These are phyloP conservation scores for Mimas tiliae DNA, from an alignment of 2,888 invertebrate species.

Conservation along the genomic window DNA sequence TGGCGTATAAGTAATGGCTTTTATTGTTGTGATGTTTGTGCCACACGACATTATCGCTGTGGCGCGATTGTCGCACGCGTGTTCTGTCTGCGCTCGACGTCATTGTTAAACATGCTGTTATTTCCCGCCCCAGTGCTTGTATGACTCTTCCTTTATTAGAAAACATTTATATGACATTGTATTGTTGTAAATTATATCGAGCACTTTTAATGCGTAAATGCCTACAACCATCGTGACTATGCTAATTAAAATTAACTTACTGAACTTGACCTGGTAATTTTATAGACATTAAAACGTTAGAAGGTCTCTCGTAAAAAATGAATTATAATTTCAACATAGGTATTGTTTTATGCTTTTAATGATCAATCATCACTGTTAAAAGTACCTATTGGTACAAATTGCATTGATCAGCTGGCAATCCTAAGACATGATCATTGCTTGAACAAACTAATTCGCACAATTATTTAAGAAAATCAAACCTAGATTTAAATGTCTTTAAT, in stretches of 20 bases:
- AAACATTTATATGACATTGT: slow-evolving; percentile 39
- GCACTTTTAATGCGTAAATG: no score
- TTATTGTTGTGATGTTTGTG: slow-evolving; percentile 39
- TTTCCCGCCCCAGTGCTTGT: slow-evolving; percentile 55
- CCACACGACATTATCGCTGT: slow-evolving; percentile 50
- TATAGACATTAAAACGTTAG: background rate
- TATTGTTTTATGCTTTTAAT: slow-evolving; percentile 22
- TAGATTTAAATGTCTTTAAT: background rate
- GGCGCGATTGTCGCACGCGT: slow-evolving; percentile 37
- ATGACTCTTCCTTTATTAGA: slow-evolving; percentile 51
- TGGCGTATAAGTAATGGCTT: slow-evolving; percentile 50
- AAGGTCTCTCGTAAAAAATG: slow-evolving; percentile 6
- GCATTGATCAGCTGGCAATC: background rate
- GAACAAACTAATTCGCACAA: background rate
- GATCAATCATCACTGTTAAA: slow-evolving; percentile 1
- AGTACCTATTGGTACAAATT: slow-evolving; percentile 10
- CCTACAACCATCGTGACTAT: background rate
- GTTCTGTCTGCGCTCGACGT: slow-evolving; percentile 50
- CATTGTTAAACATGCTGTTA: slow-evolving; percentile 41
- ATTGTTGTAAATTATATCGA: slow-evolving; percentile 1
- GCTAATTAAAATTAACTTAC: slow-evolving; percentile 8
- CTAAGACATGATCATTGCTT: background rate
- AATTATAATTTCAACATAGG: slow-evolving; percentile 25
- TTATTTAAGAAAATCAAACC: background rate
- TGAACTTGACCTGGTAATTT: slow-evolving; percentile 22